Base-by-base conservation (phyloP, 2,113 vertebrate species). In the Aldabrachelys gigantea region DNA sequence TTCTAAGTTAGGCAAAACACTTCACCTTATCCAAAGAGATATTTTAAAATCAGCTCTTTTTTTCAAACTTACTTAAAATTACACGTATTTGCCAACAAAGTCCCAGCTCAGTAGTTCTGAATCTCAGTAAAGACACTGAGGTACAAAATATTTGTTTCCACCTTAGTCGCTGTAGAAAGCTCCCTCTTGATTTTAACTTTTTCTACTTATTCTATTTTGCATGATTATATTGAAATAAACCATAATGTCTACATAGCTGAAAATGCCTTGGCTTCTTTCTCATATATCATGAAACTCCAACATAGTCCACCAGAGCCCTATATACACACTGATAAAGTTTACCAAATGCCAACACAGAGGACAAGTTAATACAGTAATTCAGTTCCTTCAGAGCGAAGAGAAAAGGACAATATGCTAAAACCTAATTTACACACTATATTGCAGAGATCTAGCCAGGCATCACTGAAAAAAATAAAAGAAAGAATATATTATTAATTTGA, bases 321-420 rank as follows among this genome's bases (percentile, higher is more conserved):
- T 76, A 53, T 83, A 19, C 65, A 80, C 14, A 29, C 24, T 52
- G 49, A 86, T 90, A 94, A 95, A 95, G 50, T 82, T 59, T n/a
- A 96, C 14, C 50, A 94, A 96, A 96, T 87, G 65, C 10, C 91
- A 82, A 41, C 10, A 69, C 88, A 47, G 21, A 85, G 19, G 65
- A 78, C 57, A 86, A 65, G 82, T 85, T 92, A 88, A 95, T 52
- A 89, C 47, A 94, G 86, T 84, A 80, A 85, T 38, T 88, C 4
- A 72, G 25, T n/a, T 78, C 57, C 29, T 85, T 52, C 89, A 65
- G 56, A 88, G 79, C 62, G 80, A 84, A 92, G 72, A 91, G 11
- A 90, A 96, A 90, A 49, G 57, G 54, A n/a, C 47, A 88, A 81
- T 78, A 87, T 14, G 82, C 84, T 89, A 91, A 97, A 27, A 80